Evolutionary conservation across 2,888 invertebrate species (phyloP).

Genomic region (Lypha dubia): DNA sequence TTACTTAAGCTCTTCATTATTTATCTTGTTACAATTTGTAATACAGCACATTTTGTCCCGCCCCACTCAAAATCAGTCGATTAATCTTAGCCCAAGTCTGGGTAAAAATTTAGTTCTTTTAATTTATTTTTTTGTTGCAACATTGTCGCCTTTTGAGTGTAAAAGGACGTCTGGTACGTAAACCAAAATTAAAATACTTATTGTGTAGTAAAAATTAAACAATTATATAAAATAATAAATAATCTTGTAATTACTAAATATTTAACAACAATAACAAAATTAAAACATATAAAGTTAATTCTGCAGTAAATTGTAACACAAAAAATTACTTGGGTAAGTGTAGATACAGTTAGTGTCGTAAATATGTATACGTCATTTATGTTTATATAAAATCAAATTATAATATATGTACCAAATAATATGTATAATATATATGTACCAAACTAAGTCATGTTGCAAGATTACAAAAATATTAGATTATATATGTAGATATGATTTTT

Average conservation of each 20-base stretch:
- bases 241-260: not conserved
- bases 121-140: conserved; percentile 19
- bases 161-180: conserved; percentile 38
- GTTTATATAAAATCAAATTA: no score
- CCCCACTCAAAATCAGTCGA: conserved; percentile 34
- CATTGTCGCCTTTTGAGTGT: conserved; percentile 31
- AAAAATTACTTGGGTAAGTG: not conserved
- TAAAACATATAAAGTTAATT: not conserved
- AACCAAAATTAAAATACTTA: not conserved
- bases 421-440: no score
- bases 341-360: not conserved
- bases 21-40: not conserved
- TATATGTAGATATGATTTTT: no score
- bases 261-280: not conserved
- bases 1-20: no score
- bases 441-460: no score
- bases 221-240: not conserved
- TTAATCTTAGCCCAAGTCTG: conserved; percentile 8
- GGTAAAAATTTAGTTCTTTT: not conserved
- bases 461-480: no score
- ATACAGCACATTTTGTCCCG: not conserved
- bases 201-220: not conserved
- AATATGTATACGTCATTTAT: not conserved
- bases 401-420: no score
- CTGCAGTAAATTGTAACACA: not conserved